phyloP scores from a whole-genome alignment of 2,113 vertebrate species.

The Oncorhynchus mykiss region DNA sequence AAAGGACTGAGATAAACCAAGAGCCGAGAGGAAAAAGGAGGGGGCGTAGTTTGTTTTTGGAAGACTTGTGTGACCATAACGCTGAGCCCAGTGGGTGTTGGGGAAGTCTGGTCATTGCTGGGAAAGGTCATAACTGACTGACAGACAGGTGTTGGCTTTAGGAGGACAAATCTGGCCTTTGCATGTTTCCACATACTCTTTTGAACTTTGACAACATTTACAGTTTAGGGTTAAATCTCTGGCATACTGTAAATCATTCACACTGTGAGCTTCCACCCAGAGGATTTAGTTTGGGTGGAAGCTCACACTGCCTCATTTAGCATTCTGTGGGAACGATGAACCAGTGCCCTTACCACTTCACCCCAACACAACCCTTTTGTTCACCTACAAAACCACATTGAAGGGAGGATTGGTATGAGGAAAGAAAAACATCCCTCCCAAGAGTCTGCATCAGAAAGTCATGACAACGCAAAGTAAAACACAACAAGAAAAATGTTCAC shows the following conservation, averaged over 20 bases:
- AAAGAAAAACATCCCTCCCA: not conserved
- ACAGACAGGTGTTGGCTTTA: constrained; percentile 32
- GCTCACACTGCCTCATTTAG: constrained; percentile 29
- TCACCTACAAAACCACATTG: constrained; percentile 32
- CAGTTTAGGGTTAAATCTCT: constrained; percentile 18
- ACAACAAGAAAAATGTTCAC: constrained; percentile 18
- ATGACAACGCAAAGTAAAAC: constrained; percentile 30
- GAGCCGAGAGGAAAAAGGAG: constrained; percentile 32
- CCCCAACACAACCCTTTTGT: constrained; percentile 17
- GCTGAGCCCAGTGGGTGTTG: constrained; percentile 35
- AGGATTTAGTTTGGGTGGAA: constrained; percentile 31
- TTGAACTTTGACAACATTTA: constrained; percentile 1
- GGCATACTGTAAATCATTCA: constrained; percentile 29
- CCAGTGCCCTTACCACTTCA: not conserved
- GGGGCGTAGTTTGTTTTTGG: constrained; percentile 34
- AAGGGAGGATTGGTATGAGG: not conserved
- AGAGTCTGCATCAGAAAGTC: constrained; percentile 32
- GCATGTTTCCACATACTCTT: not conserved
- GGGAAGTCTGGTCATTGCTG: constrained; percentile 31
- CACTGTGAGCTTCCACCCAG: constrained; percentile 19
- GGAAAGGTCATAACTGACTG: not conserved
- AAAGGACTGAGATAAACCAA: constrained; percentile 40
- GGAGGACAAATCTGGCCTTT: constrained; percentile 34
- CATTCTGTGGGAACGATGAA: constrained; percentile 14
- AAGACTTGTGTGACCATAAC: constrained; percentile 63